A percentile compares a stretch with the other conserved stretches of the same genome.
These are phyloP conservation scores for Macrosteles quadrilineatus DNA, from an alignment of 1,140 invertebrate species.

Conservation along the genomic window DNA sequence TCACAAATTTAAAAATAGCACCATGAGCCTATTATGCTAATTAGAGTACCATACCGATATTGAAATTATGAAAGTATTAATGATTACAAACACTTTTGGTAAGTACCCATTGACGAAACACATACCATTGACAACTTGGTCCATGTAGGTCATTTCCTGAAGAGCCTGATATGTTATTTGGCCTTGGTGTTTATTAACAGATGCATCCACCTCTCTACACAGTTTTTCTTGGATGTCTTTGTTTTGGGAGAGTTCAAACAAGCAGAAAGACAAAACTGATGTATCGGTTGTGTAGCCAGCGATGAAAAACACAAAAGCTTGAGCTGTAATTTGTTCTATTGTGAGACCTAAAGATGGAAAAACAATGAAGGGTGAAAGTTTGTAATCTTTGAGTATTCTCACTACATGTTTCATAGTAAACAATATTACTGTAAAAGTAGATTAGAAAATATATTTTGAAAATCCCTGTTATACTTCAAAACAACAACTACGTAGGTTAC, in stretches of 20 bases:
- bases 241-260: conserved; percentile 58
- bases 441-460: neutral
- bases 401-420: neutral
- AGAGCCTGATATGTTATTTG: conserved; percentile 51
- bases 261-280: conserved; percentile 54
- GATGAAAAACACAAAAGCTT: conserved; percentile 57
- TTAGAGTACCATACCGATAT: no score
- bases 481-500: neutral
- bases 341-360: neutral
- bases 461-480: neutral
- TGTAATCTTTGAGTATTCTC: neutral
- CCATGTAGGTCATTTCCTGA: conserved; percentile 16
- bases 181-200: conserved; percentile 42
- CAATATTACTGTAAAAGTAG: neutral
- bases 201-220: no score
- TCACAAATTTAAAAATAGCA: no score
- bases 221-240: conserved; percentile 54
- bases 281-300: conserved; percentile 63
- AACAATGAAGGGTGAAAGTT: neutral
- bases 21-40: no score
- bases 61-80: no score
- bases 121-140: conserved; percentile 9
- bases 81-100: no score
- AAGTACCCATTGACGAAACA: no score
- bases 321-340: conserved; percentile 49